Conservation (phyloP, 2,888 invertebrate species). For the Nomada ferruginata region DNA sequence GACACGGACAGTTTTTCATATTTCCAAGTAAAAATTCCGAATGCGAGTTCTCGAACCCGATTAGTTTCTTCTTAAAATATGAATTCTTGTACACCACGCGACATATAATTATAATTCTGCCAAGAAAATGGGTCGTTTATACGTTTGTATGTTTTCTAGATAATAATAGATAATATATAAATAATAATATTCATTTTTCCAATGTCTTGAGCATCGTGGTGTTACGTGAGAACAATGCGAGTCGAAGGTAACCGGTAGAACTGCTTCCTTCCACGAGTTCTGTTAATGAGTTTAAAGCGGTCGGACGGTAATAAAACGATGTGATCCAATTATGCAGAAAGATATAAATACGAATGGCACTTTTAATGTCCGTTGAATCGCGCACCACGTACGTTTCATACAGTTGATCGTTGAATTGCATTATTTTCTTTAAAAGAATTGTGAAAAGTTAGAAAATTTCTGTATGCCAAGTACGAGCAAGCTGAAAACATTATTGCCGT, state of each 20-base stretch:
- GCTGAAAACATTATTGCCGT: no score
- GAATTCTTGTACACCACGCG: no score
- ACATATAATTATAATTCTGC: no score
- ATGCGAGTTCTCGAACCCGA: constrained; percentile 9
- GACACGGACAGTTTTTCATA: constrained; percentile 22
- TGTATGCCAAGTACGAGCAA: not conserved
- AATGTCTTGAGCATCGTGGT: not conserved
- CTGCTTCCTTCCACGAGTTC: constrained; percentile 14
- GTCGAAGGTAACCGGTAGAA: constrained; percentile 18
- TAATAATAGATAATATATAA: no score
- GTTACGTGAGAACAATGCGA: constrained; percentile 5
- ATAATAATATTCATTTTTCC: no score
- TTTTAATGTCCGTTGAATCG: constrained; percentile 23
- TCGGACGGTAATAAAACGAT: constrained; percentile 29
- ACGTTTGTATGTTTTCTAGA: no score
- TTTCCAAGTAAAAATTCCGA: not conserved
- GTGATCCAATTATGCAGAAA: constrained; percentile 32
- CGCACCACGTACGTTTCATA: not conserved
- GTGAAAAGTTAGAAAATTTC: no score
- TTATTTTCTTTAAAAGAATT: not conserved
- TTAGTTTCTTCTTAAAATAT: not conserved
- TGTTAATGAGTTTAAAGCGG: constrained; percentile 44
- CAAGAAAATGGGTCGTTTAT: no score
- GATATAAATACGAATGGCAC: constrained; percentile 39
- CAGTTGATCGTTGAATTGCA: constrained; percentile 7